phyloP scores from a whole-genome alignment of 2,888 invertebrate species.

The Dermolepida albohirtum region DNA sequence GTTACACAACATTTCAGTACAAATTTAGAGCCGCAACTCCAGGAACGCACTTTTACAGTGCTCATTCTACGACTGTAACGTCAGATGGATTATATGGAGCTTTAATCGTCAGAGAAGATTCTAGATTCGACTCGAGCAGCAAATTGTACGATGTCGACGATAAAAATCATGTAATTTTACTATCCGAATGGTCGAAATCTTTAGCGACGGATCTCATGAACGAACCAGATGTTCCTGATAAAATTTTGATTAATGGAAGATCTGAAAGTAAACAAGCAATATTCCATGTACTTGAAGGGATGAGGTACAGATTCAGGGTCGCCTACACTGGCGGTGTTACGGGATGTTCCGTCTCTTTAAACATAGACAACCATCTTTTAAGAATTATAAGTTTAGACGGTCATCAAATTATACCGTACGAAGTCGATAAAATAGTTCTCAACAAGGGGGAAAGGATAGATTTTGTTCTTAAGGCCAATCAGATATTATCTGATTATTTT shows the following conservation, averaged over 20 bases:
- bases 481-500: slow-evolving; percentile 70
- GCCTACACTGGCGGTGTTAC: slow-evolving; percentile 76
- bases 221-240: slow-evolving; percentile 64
- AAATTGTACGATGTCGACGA: slow-evolving; percentile 78
- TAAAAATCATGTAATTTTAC: slow-evolving; percentile 75
- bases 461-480: slow-evolving; percentile 76
- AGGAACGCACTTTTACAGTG: slow-evolving; percentile 81
- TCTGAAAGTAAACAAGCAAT: slow-evolving; percentile 40
- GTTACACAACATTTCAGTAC: slow-evolving; percentile 77
- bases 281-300: slow-evolving; percentile 71
- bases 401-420: slow-evolving; percentile 71
- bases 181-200: slow-evolving; percentile 74
- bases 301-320: slow-evolving; percentile 75
- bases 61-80: slow-evolving; percentile 76
- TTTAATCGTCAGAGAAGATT: slow-evolving; percentile 76
- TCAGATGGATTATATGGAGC: slow-evolving; percentile 79
- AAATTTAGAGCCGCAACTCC: slow-evolving; percentile 75
- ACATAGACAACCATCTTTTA: slow-evolving; percentile 74
- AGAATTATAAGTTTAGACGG: slow-evolving; percentile 79
- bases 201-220: slow-evolving; percentile 65
- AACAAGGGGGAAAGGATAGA: slow-evolving; percentile 82
- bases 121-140: slow-evolving; percentile 70
- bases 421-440: slow-evolving; percentile 70
- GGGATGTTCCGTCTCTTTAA: slow-evolving; percentile 76
- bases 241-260: slow-evolving; percentile 73